Conservation (phyloP, 2,888 invertebrate species). For the Pristionchus mayeri region DNA sequence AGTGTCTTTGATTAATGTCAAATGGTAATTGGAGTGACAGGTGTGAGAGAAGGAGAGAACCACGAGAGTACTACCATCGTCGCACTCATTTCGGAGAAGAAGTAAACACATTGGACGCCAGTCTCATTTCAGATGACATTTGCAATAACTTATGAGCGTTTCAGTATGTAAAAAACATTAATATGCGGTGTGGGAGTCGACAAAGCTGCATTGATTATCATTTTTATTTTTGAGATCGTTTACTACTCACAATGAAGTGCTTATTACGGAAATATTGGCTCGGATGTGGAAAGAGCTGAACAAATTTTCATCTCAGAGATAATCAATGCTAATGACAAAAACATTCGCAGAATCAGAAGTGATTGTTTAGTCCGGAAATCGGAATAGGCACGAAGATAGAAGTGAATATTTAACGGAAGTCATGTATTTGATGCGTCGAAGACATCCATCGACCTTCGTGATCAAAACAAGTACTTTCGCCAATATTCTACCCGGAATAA, state of each 20-base stretch:
- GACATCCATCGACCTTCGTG: neutral
- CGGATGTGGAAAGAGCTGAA: too few species aligned
- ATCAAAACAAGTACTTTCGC: neutral
- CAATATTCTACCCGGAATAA: neutral
- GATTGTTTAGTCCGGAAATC: too few species aligned
- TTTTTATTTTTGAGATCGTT: neutral
- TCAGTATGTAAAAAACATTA: too few species aligned
- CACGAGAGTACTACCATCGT: conserved; percentile 14
- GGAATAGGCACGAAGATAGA: too few species aligned
- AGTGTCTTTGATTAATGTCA: conserved; percentile 28
- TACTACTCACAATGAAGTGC: too few species aligned
- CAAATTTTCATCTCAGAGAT: too few species aligned
- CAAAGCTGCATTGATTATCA: neutral
- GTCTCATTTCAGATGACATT: too few species aligned
- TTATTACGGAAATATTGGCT: too few species aligned
- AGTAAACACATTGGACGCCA: neutral
- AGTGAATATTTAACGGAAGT: too few species aligned
- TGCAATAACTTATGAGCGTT: too few species aligned
- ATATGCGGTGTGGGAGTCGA: neutral
- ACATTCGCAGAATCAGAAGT: too few species aligned
- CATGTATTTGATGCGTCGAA: neutral
- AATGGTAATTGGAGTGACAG: conserved; percentile 38
- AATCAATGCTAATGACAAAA: too few species aligned
- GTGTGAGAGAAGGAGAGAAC: conserved; percentile 39
- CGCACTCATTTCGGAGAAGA: neutral